Evolutionary conservation across 2,113 vertebrate species (phyloP).

Genomic region (Baryphthengus martii): DNA sequence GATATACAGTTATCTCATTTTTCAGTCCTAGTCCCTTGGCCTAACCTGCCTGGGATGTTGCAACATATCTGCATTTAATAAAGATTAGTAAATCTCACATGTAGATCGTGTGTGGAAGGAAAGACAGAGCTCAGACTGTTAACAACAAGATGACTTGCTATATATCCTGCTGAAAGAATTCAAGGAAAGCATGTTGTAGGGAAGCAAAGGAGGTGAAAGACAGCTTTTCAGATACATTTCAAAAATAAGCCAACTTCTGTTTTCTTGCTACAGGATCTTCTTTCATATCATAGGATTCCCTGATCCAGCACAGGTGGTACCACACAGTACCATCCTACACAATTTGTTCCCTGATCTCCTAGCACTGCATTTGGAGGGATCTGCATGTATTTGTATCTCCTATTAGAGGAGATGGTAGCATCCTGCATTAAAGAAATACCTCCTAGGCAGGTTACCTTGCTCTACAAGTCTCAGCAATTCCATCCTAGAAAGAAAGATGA

Average conservation of each 20-base stretch:
- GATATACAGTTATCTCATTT: neutral
- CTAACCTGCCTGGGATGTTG: neutral
- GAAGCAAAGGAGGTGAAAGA: neutral
- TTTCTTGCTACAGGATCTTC: neutral
- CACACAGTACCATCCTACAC: neutral
- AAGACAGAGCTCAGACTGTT: neutral
- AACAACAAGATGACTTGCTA: neutral
- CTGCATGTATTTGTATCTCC: neutral
- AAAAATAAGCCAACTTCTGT: neutral
- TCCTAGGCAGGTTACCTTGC: neutral
- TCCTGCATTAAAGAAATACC: neutral
- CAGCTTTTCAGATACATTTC: neutral
- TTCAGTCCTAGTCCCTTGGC: neutral
- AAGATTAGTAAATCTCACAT: neutral
- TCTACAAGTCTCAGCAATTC: neutral
- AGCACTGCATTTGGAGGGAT: neutral
- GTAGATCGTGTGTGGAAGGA: neutral
- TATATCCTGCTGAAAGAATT: neutral
- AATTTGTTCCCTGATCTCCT: neutral
- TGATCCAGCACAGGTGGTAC: neutral
- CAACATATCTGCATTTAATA: neutral
- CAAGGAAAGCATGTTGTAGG: neutral
- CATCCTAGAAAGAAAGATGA: neutral
- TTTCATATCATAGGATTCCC: neutral
- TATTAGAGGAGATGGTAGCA: neutral